phyloP scores from a whole-genome alignment of 2,113 vertebrate species.

The Microtus oregoni region DNA sequence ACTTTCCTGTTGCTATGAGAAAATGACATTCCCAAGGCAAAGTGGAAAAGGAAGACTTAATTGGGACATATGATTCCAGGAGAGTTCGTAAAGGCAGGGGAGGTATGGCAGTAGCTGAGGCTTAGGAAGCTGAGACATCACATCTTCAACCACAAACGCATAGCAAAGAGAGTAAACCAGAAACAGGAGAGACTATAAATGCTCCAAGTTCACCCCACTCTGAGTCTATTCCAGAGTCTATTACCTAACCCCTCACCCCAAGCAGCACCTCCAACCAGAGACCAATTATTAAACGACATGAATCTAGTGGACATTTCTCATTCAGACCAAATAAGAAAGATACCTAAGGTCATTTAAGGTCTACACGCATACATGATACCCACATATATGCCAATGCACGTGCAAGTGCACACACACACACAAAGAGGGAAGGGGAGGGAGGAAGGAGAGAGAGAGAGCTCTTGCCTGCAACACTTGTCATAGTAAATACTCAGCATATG shows the following conservation, averaged over 20 bases:
- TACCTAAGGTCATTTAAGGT: neutral
- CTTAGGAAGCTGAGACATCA: neutral
- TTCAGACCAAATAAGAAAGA: neutral
- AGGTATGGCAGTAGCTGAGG: neutral
- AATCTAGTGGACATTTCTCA: neutral
- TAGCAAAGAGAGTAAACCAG: neutral
- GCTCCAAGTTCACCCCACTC: neutral
- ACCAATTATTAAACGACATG: neutral
- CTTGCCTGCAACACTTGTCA: neutral
- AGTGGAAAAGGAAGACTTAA: neutral
- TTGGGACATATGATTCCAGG: neutral
- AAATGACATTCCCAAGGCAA: neutral
- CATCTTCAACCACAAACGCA: neutral
- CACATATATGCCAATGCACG: neutral
- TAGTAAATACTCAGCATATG: neutral
- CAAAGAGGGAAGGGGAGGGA: neutral
- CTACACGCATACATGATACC: neutral
- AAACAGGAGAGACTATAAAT: neutral
- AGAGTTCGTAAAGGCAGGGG: neutral
- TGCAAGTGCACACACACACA: no score
- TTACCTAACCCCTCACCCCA: neutral
- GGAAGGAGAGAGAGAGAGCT: neutral
- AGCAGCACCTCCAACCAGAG: neutral
- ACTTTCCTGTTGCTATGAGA: neutral
- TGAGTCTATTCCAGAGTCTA: neutral